These are phyloP conservation scores for Crotophaga sulcirostris DNA, from an alignment of 2,113 vertebrate genomes.

Conservation along the genomic window DNA sequence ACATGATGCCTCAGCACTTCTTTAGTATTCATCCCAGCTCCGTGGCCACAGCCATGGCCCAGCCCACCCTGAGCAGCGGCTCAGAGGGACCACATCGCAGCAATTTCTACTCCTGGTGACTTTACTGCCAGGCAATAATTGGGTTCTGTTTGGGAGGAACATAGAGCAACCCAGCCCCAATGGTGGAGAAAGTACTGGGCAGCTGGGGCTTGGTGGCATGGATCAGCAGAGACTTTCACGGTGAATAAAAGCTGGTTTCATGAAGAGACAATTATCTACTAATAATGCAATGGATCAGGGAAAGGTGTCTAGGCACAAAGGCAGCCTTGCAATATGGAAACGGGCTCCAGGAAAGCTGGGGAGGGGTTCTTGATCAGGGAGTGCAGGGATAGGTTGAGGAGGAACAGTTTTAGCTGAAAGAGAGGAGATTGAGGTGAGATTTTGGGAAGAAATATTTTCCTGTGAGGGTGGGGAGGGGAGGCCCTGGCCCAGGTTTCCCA, in stretches of 20 bases:
- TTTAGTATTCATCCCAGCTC: slow-evolving; percentile 62
- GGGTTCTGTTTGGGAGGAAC: slow-evolving; percentile 52
- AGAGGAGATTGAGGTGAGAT: too few species aligned
- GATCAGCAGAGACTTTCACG: background rate
- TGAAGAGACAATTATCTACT: slow-evolving; percentile 57
- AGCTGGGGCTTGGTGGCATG: background rate
- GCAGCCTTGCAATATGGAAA: too few species aligned
- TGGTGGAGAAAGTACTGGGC: background rate
- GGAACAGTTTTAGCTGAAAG: too few species aligned
- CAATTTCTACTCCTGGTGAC: slow-evolving; percentile 67
- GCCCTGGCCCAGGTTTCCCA: too few species aligned
- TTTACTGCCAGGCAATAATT: slow-evolving; percentile 59
- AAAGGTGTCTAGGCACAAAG: background rate
- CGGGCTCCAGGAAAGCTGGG: too few species aligned
- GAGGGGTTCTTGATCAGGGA: too few species aligned
- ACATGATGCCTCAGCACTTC: background rate
- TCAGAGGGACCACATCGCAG: slow-evolving; percentile 51
- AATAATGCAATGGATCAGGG: slow-evolving; percentile 42
- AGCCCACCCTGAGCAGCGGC: slow-evolving; percentile 69
- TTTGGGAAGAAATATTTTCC: too few species aligned
- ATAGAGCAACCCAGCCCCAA: background rate
- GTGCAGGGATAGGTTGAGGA: too few species aligned
- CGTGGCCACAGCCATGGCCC: slow-evolving; percentile 51
- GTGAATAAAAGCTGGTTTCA: slow-evolving; percentile 51
- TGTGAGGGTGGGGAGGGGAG: too few species aligned